Base-by-base conservation (phyloP, 2,888 invertebrate species). In the Lycophotia porphyrea region DNA sequence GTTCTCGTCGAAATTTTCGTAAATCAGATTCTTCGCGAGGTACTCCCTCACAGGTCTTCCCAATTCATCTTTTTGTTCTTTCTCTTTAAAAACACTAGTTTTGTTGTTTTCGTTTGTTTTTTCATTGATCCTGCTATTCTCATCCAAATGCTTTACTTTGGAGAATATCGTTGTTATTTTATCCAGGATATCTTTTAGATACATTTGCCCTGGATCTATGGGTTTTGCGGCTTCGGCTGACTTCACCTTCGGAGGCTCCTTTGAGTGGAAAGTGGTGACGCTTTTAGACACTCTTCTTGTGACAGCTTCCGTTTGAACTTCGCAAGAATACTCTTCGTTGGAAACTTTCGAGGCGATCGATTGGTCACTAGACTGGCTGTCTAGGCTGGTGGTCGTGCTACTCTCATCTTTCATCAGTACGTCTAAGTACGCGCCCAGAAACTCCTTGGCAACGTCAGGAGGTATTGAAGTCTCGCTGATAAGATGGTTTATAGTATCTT, bases 101-200 rank as follows among this genome's bases (percentile, higher is more conserved):
- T 87, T 81, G 31, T 72, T 71, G 11, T 82, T 76, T 44, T 76
- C 79, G 71, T 84, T 79, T 36, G 49, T 78, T 60, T 84, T 77
- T 1, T 77, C 74, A 71, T 81, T 76, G 24, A 80, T 80, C 27
- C 74, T 74, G 60, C 31, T 68, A 15, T 78, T 82, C 0, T 84
- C 77, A 61, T 89, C 88, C 5, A 69, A 47, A 67, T 89, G 90
- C 42, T 82, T 89, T 5, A 80, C 84, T 85, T 90, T 93, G 0
- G 92, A 88, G 75, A 93, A 93, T 82, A 94, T 90, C 1, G 90
- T 91, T 36, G 93, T 93, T 49, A 95, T 92, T 90, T 94, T 94
- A 39, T 94, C 92, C 18, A 95, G 74, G 24, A 95, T 88, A 69
- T 93, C 90, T 88, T 93, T 93, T 0, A 95, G 84, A 71, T 94